Conservation (phyloP, 2,797 vertebrate species). For the Leptatherina wallacei region DNA sequence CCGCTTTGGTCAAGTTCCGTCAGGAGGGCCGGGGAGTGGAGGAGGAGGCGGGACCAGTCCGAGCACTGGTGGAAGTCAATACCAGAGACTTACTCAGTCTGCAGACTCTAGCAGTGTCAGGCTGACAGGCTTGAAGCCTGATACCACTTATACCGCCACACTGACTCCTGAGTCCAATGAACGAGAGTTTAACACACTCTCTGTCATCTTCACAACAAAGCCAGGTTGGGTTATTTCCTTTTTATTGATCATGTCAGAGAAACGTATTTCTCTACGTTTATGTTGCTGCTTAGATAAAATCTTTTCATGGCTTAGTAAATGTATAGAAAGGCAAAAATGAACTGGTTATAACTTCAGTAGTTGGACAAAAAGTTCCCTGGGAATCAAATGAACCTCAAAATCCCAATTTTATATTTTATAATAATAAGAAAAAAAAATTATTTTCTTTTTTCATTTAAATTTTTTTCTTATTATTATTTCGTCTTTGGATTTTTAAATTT, state of each 20-base stretch:
- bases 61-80: constrained; percentile 57
- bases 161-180: constrained; percentile 89
- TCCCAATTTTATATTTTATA: too few species aligned
- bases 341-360: not conserved
- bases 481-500: too few species aligned
- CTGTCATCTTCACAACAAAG: constrained; percentile 86
- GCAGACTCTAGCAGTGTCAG: constrained; percentile 78
- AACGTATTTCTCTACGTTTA: not conserved
- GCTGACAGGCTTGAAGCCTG: constrained; percentile 83
- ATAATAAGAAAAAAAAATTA: too few species aligned
- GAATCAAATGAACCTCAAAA: too few species aligned
- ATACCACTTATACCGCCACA: constrained; percentile 87
- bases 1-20: constrained; percentile 73
- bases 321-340: not conserved
- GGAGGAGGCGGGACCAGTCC: constrained; percentile 74
- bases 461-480: too few species aligned
- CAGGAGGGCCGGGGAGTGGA: constrained; percentile 19
- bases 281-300: not conserved
- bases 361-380: not conserved
- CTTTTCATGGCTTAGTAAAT: not conserved
- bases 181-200: constrained; percentile 81
- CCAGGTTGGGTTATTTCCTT: constrained; percentile 77
- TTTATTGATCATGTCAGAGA: not conserved
- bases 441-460: too few species aligned
- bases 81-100: constrained; percentile 72